These are phyloP conservation scores for Heloderma charlesbogerti DNA, from an alignment of 2,113 vertebrate genomes.

Conservation along the genomic window DNA sequence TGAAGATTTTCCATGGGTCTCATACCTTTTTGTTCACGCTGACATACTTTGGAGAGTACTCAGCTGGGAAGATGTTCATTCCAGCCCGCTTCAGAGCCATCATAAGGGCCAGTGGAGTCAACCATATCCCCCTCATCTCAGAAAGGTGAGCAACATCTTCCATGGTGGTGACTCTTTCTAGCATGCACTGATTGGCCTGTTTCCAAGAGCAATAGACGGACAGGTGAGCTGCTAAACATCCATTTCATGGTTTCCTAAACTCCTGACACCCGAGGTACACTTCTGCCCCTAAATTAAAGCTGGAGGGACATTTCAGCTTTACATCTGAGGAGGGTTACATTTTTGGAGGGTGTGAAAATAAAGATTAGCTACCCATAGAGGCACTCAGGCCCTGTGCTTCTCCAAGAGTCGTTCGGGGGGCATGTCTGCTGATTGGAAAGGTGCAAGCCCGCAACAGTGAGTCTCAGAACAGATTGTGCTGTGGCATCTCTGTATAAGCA, in stretches of 20 bases:
- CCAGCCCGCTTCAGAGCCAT: constrained; percentile 80
- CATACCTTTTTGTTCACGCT: constrained; percentile 80
- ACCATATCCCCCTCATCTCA: constrained; percentile 82
- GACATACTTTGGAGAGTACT: constrained; percentile 81
- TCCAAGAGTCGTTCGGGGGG: neutral
- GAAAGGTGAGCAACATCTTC: constrained; percentile 63
- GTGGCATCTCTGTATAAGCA: neutral
- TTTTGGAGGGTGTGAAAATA: neutral
- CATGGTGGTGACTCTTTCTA: constrained; percentile 73
- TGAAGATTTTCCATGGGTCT: accelerated
- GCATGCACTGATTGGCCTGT: constrained; percentile 85
- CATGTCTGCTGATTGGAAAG: neutral
- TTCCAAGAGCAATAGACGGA: constrained; percentile 23
- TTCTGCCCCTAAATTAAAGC: neutral
- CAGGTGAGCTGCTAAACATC: neutral
- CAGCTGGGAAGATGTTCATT: constrained; percentile 88
- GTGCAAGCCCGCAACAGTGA: neutral
- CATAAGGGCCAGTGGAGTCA: constrained; percentile 77
- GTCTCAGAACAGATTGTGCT: neutral
- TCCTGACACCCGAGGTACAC: neutral
- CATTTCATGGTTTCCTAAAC: neutral
- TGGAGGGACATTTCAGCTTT: neutral
- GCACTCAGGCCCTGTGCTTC: neutral
- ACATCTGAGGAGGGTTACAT: neutral
- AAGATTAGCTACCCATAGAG: neutral